A percentile compares a stretch with the other conserved stretches of the same genome.
Conservation (phyloP, 2,888 invertebrate genomes). For the Melanotus villosus region DNA sequence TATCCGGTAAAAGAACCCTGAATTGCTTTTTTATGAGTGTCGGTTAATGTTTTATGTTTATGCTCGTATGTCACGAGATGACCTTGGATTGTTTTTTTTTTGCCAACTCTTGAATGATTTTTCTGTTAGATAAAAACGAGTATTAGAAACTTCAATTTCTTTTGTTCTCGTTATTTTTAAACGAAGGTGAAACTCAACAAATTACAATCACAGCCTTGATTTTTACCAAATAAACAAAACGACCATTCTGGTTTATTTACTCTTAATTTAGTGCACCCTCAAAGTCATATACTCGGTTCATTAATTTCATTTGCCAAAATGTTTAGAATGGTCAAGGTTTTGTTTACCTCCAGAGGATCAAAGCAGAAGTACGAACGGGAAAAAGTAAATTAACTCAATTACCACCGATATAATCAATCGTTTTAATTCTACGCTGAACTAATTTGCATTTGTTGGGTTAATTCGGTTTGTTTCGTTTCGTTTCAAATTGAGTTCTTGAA, state of each 20-base stretch:
- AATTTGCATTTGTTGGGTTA: slow-evolving; percentile 6
- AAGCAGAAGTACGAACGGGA: background rate
- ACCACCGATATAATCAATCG: background rate
- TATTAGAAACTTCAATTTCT: too few relatives aligned
- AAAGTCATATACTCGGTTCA: too few relatives aligned
- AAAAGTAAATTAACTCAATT: background rate
- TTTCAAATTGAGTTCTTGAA: slow-evolving; percentile 7
- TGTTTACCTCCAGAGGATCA: background rate
- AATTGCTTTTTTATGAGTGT: slow-evolving; percentile 30
- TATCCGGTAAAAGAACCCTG: slow-evolving; percentile 28
- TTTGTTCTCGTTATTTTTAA: too few relatives aligned
- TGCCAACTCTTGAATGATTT: too few relatives aligned
- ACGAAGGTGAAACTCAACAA: too few relatives aligned
- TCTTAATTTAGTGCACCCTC: too few relatives aligned
- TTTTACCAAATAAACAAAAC: too few relatives aligned
- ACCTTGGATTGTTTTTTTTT: too few relatives aligned
- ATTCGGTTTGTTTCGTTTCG: slow-evolving; percentile 19
- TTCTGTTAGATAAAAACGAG: too few relatives aligned
- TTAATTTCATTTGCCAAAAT: too few relatives aligned
- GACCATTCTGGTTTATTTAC: too few relatives aligned
- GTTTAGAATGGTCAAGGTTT: background rate
- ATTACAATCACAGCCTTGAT: too few relatives aligned
- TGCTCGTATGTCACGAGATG: slow-evolving; percentile 15
- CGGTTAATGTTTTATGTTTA: slow-evolving; percentile 14
- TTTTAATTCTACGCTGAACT: background rate